Base-by-base conservation (phyloP, 2,113 vertebrate genomes). In the Tauraco erythrolophus region DNA sequence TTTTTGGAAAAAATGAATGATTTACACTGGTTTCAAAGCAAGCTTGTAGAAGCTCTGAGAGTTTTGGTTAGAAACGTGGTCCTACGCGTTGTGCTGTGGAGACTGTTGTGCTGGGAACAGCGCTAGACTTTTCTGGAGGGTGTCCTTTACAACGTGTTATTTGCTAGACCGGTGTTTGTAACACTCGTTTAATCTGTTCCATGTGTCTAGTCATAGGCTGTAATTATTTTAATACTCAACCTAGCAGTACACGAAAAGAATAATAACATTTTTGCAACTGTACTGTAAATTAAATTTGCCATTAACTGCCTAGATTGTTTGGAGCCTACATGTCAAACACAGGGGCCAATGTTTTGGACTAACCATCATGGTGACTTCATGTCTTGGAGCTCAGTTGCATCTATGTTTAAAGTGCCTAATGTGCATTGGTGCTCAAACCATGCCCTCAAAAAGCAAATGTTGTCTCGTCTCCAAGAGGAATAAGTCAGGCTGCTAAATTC, bases 271-370 rank as follows among this genome's bases (percentile, higher is more conserved):
- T 91, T 81, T n/a, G 10, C 19, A 84, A 17, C 46, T 53, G 11
- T 33, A 19, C 7, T 61, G 12, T 58, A 41, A 68, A 57, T 61
- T 66, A 78, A 41, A 68, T 84, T 70, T 89, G 9, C 17, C 17
- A 35, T 35, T 65, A 75, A 0, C 5, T 57, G 16, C 51, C 48
- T 39, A 14, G 39, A 27, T 19, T 78, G 10, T 50, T 50, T 62
- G 19, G 56, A 81, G 14, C 25, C 24, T 33, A 1, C 0, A 0
- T 33, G 10, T 64, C 64, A 74, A 68, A 43, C 11, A 5, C 0
- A n/a, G 33, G 6, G 8, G 18, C n/a, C 68, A 51, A 7, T 30
- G 17, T 43, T 89, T 74, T 50, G 22, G 70, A n/a, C 21, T 65
- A n/a, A 79, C 16, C 14, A 14, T 43, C 9, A 5, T 5, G 14